A percentile compares a stretch with the other conserved stretches of the same genome.
These are phyloP conservation scores for Syrmaticus mikado DNA, from an alignment of 2,113 vertebrate genomes.

Conservation along the genomic window DNA sequence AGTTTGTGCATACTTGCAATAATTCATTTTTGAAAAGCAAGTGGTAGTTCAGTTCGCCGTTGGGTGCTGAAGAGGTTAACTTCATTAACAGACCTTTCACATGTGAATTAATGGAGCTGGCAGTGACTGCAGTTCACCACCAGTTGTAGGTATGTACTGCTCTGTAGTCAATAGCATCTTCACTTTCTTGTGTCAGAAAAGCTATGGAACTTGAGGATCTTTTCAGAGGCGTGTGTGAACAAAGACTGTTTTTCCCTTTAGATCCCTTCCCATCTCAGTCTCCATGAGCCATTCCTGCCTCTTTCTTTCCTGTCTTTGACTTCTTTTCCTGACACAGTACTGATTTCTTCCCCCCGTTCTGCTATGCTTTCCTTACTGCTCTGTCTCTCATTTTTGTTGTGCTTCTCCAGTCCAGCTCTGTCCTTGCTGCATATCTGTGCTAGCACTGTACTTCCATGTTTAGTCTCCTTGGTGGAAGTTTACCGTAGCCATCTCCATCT, in stretches of 20 bases:
- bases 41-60: not conserved
- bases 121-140: not conserved
- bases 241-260: not conserved
- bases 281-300: not conserved
- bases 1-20: not conserved
- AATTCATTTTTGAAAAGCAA: not conserved
- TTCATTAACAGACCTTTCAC: not conserved
- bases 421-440: rapidly evolving
- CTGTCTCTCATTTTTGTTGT: not conserved
- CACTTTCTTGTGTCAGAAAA: not conserved
- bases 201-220: not conserved
- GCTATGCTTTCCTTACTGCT: not conserved
- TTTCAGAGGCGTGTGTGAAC: rapidly evolving
- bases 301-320: not conserved
- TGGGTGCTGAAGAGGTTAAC: not conserved
- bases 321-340: not conserved
- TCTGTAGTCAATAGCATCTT: not conserved
- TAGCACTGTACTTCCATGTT: not conserved
- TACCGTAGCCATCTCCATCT: not conserved
- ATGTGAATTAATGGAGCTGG: rapidly evolving
- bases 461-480: not conserved
- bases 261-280: not conserved
- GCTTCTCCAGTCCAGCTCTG: not conserved
- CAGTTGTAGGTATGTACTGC: rapidly evolving
- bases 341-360: not conserved